phyloP scores from a whole-genome alignment of 1,140 invertebrate genomes.

The Chelonus insularis region DNA sequence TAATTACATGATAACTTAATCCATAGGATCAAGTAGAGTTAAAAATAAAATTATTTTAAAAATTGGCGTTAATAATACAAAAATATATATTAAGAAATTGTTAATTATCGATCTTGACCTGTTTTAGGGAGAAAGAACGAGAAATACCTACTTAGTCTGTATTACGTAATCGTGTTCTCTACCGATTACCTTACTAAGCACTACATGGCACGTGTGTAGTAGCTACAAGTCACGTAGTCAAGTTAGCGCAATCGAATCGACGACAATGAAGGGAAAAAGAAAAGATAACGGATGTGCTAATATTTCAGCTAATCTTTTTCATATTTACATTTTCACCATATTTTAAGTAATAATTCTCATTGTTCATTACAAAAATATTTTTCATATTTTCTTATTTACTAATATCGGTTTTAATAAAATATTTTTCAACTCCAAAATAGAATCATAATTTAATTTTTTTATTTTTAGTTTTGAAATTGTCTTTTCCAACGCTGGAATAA shows the following conservation, averaged over 20 bases:
- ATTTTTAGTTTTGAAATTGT: no score
- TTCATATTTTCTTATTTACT: no score
- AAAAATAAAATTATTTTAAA: neutral
- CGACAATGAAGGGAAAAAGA: neutral
- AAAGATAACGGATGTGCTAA: neutral
- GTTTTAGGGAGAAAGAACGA: neutral
- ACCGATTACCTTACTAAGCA: neutral
- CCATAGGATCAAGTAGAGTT: no score
- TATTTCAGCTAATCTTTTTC: no score
- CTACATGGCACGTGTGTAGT: conserved; percentile 1
- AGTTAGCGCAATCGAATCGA: neutral
- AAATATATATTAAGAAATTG: neutral
- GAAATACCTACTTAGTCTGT: neutral
- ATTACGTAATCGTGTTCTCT: neutral
- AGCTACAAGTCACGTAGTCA: conserved; percentile 31
- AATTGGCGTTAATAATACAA: neutral
- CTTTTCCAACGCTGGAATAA: no score
- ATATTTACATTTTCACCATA: no score
- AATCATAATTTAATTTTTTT: no score
- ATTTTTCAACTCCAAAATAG: no score
- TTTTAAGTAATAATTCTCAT: no score
- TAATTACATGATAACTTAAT: no score
- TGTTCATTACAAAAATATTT: no score
- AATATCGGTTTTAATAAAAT: no score
- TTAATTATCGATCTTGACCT: conserved; percentile 19